Conservation (phyloP, 1,140 invertebrate species). For the Bombus soroeensis region DNA sequence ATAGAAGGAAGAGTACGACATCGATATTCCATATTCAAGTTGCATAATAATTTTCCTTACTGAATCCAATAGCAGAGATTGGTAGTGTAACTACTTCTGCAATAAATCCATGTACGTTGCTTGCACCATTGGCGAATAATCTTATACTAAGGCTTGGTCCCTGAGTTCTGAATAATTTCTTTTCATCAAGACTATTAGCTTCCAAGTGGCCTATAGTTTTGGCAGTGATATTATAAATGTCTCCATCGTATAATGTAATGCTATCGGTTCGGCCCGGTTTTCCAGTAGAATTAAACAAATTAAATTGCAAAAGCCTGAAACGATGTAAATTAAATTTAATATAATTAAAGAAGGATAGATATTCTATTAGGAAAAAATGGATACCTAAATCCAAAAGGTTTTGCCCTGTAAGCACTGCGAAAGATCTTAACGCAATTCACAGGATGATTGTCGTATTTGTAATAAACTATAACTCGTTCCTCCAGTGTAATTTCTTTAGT, state of each 20-base stretch:
- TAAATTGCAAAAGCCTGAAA: constrained; percentile 93
- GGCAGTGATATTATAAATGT: constrained; percentile 94
- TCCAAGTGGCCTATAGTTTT: constrained; percentile 88
- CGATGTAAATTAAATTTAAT: constrained; percentile 23
- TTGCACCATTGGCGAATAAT: constrained; percentile 96
- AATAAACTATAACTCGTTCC: constrained; percentile 96
- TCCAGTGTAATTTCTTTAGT: constrained; percentile 95
- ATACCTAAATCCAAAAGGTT: constrained; percentile 92
- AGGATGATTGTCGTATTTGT: constrained; percentile 98
- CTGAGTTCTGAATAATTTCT: constrained; percentile 89
- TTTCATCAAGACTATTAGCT: constrained; percentile 87
- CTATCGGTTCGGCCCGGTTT: constrained; percentile 92
- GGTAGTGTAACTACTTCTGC: constrained; percentile 98
- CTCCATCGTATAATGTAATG: constrained; percentile 95
- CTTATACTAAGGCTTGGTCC: constrained; percentile 94
- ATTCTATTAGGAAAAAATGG: background rate
- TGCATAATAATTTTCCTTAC: constrained; percentile 83
- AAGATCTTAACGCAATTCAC: constrained; percentile 99
- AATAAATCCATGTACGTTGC: constrained; percentile 96
- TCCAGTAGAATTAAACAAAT: constrained; percentile 95
- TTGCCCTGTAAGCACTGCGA: constrained; percentile 90
- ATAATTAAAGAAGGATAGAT: accelerated
- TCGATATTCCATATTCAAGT: background rate
- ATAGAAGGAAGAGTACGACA: background rate
- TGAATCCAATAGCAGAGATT: constrained; percentile 93